Evolutionary conservation across 2,888 invertebrate species (phyloP).

Genomic region (Encarsia formosa): DNA sequence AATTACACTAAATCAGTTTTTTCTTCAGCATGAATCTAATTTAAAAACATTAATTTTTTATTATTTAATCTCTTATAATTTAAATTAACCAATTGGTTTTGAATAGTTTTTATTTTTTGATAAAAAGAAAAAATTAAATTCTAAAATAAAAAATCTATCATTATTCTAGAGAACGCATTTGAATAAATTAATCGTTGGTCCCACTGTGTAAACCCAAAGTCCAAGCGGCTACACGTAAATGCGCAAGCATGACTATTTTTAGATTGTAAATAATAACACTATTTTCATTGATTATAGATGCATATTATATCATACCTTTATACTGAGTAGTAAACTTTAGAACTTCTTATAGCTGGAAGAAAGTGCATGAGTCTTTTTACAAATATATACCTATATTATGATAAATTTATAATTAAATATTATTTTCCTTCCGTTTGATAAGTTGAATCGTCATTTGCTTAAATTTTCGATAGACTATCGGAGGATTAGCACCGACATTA

Average conservation of each 20-base stretch:
- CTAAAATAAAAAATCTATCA: constrained; percentile 6
- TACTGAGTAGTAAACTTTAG: no score
- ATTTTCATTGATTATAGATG: constrained; percentile 19
- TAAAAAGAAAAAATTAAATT: not conserved
- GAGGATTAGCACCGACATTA: constrained; percentile 37
- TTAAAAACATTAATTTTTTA: no score
- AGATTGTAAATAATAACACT: constrained; percentile 44
- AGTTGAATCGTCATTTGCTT: not conserved
- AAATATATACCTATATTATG: constrained; percentile 5
- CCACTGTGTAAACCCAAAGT: constrained; percentile 11
- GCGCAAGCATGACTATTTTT: constrained; percentile 37
- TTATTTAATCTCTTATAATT: no score
- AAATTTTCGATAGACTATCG: constrained; percentile 17
- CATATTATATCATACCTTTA: no score
- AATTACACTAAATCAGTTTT: no score
- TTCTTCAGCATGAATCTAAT: no score
- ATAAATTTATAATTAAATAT: constrained; percentile 3
- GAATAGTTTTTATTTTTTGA: not conserved
- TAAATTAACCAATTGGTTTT: no score
- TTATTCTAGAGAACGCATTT: constrained; percentile 4
- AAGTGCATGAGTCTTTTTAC: constrained; percentile 24
- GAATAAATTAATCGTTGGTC: constrained; percentile 4
- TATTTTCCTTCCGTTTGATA: constrained; percentile 28
- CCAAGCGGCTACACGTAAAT: no score
- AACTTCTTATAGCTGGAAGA: constrained; percentile 16